Evolutionary conservation across 2,797 vertebrate species (phyloP).

Genomic region (Nannoperca obscura): DNA sequence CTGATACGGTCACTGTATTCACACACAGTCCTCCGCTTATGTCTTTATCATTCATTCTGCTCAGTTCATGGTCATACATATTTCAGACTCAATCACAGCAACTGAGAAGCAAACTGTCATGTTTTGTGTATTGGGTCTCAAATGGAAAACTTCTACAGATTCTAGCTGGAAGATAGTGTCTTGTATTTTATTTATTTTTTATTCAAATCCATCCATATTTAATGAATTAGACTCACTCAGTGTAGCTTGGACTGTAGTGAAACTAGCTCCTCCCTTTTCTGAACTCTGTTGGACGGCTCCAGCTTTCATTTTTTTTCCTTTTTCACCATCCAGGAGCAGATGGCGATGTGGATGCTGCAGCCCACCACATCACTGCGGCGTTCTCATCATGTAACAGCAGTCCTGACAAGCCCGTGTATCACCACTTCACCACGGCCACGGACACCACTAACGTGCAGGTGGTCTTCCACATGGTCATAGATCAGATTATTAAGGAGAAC

Average conservation of each 20-base stretch:
- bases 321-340: constrained; percentile 70
- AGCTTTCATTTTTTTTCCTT: background rate
- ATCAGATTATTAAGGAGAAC: constrained; percentile 75
- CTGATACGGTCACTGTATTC: constrained; percentile 6
- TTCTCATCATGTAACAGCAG: constrained; percentile 65
- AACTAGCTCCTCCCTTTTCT: background rate
- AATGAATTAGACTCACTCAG: background rate
- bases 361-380: constrained; percentile 74
- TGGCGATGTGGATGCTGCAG: constrained; percentile 77
- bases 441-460: constrained; percentile 68
- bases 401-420: constrained; percentile 65
- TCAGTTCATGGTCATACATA: constrained; percentile 32
- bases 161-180: background rate
- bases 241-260: background rate
- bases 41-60: background rate
- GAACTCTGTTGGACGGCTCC: background rate
- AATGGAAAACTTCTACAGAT: background rate
- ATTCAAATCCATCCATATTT: constrained; percentile 6
- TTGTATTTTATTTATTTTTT: background rate
- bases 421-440: constrained; percentile 84
- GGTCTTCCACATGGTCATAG: constrained; percentile 75
- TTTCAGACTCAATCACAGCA: constrained; percentile 30
- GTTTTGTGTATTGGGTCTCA: background rate
- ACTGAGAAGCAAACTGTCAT: background rate
- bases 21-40: constrained; percentile 1